Evolutionary conservation across 1,140 invertebrate species (phyloP).

Genomic region (Zaprionus davidi): DNA sequence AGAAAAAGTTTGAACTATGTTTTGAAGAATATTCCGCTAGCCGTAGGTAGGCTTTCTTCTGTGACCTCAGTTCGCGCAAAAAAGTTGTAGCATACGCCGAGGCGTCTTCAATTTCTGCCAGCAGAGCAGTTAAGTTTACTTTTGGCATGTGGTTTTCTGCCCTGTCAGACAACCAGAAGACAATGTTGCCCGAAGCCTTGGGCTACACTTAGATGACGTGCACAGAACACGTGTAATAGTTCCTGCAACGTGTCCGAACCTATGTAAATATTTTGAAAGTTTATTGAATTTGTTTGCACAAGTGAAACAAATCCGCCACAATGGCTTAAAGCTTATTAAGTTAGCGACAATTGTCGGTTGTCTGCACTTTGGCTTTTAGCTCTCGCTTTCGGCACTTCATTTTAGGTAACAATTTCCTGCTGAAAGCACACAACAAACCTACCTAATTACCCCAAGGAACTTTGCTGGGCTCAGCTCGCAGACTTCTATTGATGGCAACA

Average conservation of each 20-base stretch:
- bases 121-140: constrained; percentile 41
- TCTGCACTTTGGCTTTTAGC: not conserved
- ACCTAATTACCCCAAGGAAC: constrained; percentile 38
- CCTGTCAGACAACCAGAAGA: constrained; percentile 41
- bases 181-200: constrained; percentile 41
- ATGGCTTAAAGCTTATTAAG: not conserved
- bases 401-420: constrained; percentile 64
- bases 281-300: constrained; percentile 10
- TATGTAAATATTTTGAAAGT: constrained; percentile 23
- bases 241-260: not conserved
- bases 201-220: not conserved
- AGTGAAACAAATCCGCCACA: too few relatives aligned
- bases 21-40: not conserved
- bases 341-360: not conserved
- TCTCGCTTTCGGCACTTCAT: constrained; percentile 23
- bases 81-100: constrained; percentile 60
- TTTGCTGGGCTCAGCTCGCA: not conserved
- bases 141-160: constrained; percentile 34
- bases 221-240: not conserved
- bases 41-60: not conserved
- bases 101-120: constrained; percentile 52
- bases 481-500: constrained; percentile 36
- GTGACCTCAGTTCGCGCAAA: constrained; percentile 11
- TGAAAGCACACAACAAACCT: constrained; percentile 41
- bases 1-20: too few relatives aligned